phyloP scores from a whole-genome alignment of 2,797 vertebrate genomes.

The Melopsittacus undulatus region DNA sequence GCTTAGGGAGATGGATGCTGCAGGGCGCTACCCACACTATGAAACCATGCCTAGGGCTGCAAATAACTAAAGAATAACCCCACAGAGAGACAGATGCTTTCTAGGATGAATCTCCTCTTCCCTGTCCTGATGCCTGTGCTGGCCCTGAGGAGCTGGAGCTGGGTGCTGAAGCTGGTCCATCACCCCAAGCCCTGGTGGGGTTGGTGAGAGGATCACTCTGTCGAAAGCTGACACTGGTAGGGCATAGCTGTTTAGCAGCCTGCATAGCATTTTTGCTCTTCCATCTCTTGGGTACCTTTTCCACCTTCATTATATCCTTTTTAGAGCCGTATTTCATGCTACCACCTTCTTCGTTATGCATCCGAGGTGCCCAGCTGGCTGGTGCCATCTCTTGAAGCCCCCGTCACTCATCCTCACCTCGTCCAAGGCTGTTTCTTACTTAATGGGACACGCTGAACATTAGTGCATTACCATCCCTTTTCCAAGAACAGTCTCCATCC shows the following conservation, averaged over 20 bases:
- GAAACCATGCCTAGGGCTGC: neutral
- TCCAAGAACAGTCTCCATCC: constrained; percentile 65
- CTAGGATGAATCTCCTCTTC: neutral
- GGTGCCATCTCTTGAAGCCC: neutral
- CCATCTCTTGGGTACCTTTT: neutral
- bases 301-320: neutral
- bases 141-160: neutral
- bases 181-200: neutral
- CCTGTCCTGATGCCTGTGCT: rapidly evolving
- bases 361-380: constrained; percentile 33
- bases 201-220: neutral
- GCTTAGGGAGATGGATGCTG: neutral
- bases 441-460: constrained; percentile 29
- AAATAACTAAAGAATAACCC: neutral
- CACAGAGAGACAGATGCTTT: neutral
- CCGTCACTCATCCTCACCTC: neutral
- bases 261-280: neutral
- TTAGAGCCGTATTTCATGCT: neutral
- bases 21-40: neutral
- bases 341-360: neutral
- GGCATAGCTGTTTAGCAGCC: neutral
- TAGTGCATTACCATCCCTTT: constrained; percentile 56
- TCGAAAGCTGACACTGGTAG: neutral
- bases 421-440: constrained; percentile 16
- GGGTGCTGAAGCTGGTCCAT: neutral